phyloP scores from a whole-genome alignment of 1,140 invertebrate species.

The Drosophila gunungcola region DNA sequence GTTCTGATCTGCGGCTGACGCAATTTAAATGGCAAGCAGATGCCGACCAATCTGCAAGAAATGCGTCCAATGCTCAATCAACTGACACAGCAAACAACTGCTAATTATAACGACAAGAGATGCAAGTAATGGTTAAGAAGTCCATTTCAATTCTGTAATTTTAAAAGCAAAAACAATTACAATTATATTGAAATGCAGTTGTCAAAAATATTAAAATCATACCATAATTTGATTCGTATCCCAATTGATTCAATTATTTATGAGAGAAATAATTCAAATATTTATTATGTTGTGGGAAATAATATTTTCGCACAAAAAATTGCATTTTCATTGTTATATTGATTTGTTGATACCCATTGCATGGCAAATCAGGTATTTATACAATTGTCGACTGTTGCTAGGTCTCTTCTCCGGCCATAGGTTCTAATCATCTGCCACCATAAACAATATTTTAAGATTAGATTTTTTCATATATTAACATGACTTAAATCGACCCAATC shows the following conservation, averaged over 20 bases:
- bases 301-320: conserved; percentile 4
- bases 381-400: conserved; percentile 25
- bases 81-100: conserved; percentile 16
- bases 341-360: background rate
- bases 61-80: conserved; percentile 43
- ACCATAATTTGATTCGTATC: background rate
- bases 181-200: too few species aligned
- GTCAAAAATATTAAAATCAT: background rate
- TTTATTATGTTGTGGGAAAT: background rate
- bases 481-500: conserved; percentile 8
- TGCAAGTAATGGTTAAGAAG: background rate
- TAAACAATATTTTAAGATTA: conserved; percentile 33
- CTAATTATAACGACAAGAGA: conserved; percentile 19
- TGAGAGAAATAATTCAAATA: background rate
- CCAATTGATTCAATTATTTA: background rate
- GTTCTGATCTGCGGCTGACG: conserved; percentile 22
- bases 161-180: too few species aligned
- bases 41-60: conserved; percentile 42
- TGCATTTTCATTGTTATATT: background rate
- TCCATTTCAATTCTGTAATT: too few species aligned
- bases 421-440: conserved; percentile 10
- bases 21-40: conserved; percentile 66
- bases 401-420: background rate
- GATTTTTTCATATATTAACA: conserved; percentile 34
- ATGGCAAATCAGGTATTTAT: background rate